phyloP scores from a whole-genome alignment of 2,888 invertebrate genomes.

The Lottia scabra region DNA sequence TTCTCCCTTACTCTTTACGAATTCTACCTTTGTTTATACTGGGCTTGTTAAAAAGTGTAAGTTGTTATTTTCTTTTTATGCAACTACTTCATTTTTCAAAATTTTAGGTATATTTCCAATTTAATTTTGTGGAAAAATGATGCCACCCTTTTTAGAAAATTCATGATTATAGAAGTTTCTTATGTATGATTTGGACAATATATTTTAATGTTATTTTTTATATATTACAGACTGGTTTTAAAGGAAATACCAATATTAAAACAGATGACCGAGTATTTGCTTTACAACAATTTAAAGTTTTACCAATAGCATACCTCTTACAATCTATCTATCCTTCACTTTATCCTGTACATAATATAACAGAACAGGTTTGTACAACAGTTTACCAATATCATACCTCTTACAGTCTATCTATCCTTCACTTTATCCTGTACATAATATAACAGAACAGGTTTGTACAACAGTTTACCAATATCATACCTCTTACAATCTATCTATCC shows the following conservation, averaged over 20 bases:
- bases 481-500: constrained; percentile 91
- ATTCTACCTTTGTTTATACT: constrained; percentile 90
- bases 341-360: constrained; percentile 85
- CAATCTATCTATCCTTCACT: constrained; percentile 91
- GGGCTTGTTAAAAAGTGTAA: constrained; percentile 87
- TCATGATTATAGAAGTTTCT: no score
- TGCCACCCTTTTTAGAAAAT: no score
- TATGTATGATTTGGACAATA: no score
- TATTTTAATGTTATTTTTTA: neutral
- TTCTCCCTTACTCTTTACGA: constrained; percentile 82
- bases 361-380: constrained; percentile 71
- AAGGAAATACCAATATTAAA: constrained; percentile 87
- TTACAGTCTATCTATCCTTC: constrained; percentile 91
- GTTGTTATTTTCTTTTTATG: constrained; percentile 51
- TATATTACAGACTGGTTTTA: constrained; percentile 82
- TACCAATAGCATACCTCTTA: constrained; percentile 84
- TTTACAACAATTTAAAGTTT: constrained; percentile 92
- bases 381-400: constrained; percentile 82
- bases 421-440: constrained; percentile 86
- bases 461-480: constrained; percentile 81
- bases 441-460: constrained; percentile 74
- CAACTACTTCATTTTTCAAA: no score
- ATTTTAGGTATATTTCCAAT: no score
- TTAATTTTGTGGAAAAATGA: no score
- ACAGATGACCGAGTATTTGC: constrained; percentile 93